Evolutionary conservation across 2,113 vertebrate genomes (phyloP), one percentile per base, ranked within the genome.

Genomic region (Prunella himalayana): DNA sequence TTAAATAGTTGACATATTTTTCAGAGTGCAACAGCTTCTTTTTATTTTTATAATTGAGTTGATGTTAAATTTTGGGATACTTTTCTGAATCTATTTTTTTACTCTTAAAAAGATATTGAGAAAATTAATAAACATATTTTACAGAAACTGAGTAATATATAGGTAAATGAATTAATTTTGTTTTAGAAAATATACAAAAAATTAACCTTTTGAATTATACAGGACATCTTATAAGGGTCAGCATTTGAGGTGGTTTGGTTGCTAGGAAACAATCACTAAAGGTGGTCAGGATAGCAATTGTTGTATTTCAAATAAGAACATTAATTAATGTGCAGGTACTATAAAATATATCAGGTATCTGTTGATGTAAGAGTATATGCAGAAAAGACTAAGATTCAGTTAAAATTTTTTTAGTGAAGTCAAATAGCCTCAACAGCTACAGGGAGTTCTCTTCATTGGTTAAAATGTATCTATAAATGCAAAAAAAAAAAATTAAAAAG

Each of bases 251-350:
- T 91, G 70, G 13, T 13, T 65, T 73, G 7, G 94, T 96, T 97
- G 95, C 94, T 95, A 96, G 83, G 88, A 95, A 31, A 97, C 96
- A 39, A 65, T 50, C 59, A 72, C 13, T 92, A 85, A 95, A 85
- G 57, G 14, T 72, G 47, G 5, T 82, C 45, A 90, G n/a, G 35
- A 73, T 75, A 92, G 66, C 25, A 90, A 78, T 76, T 27, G 9
- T 65, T 96, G 91, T 51, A 69, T 93, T 96, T 95, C 45, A 91
- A 92, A 94, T 64, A 54, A 82, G 61, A 79, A 16, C 2, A 1
- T 82, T 96, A 94, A 97, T 96, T 86, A 83, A 28, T 28, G 23
- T 78, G 21, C n/a, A 79, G n/a, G 24, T 83, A 57, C 47, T 56
- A 37, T 35, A 64, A 79, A 88, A 83, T 41, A 76, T 39, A 81